A percentile compares a stretch with the other conserved stretches of the same genome.
Evolutionary conservation across 1,140 invertebrate species (phyloP).

Genomic region (Lineus longissimus): DNA sequence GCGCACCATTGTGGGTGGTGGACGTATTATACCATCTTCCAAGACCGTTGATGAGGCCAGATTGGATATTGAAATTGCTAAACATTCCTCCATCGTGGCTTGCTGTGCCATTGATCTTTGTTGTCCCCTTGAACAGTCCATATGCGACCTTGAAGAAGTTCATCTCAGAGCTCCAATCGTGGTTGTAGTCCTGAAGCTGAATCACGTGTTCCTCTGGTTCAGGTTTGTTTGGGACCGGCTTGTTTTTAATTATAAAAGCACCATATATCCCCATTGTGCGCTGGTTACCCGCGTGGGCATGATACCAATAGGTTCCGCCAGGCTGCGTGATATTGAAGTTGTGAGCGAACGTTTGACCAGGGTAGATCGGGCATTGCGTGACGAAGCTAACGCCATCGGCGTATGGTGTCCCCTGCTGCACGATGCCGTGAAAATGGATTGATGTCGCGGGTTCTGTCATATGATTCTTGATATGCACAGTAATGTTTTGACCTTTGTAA

Average conservation of each 20-base stretch:
- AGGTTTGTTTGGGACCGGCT: constrained; percentile 58
- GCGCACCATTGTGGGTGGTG: not conserved
- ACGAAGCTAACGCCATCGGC: not conserved
- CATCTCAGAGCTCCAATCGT: no score
- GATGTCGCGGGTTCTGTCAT: not conserved
- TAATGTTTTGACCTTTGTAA: not conserved
- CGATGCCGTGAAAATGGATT: not conserved
- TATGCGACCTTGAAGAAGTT: no score
- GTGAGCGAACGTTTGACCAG: not conserved
- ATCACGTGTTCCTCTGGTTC: constrained; percentile 61
- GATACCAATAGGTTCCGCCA: constrained; percentile 82
- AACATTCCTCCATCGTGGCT: constrained; percentile 30
- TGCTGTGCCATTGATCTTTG: constrained; percentile 18
- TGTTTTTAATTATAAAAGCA: constrained; percentile 72
- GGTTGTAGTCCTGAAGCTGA: constrained; percentile 71
- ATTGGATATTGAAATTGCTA: no score
- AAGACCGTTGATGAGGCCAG: constrained; percentile 8
- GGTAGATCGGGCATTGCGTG: not conserved
- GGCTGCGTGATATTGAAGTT: constrained; percentile 5
- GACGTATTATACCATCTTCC: not conserved
- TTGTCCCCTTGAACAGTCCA: constrained; percentile 67
- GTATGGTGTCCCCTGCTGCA: not conserved
- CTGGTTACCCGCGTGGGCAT: constrained; percentile 81
- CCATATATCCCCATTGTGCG: constrained; percentile 71
- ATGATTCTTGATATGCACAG: not conserved